Evolutionary conservation across 2,113 vertebrate species (phyloP), one percentile per base, ranked within the genome.

Genomic region (Perccottus glenii): DNA sequence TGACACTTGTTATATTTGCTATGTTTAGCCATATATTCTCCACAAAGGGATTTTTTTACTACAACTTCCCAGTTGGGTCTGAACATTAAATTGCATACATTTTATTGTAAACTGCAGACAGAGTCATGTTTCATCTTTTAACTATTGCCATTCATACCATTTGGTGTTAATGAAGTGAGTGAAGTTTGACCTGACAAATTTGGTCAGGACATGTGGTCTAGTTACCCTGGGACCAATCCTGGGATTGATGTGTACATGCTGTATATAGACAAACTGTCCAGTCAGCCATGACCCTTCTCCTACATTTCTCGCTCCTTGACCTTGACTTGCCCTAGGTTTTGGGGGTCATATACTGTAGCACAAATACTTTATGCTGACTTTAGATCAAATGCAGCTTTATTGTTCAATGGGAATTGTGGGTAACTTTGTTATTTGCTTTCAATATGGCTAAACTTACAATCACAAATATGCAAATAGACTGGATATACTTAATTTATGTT

Each of bases 181-280:
- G 35, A 10, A 57, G 33, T 57, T 64, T 56, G 64, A n/a, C n/a
- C n/a, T n/a, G n/a, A 16, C 53, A 57, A 55, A 67, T 52, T 68
- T 43, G 49, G 36, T 73, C 32, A 15, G 51, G 47, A 11, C 40
- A 42, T 12, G 9, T 35, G 47, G 36, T 73, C n/a, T 9, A 32
- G 44, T 46, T 15, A 14, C 56, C 35, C 42, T 15, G 9, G 15
- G 62, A 15, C 60, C 19, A 27, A 44, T 42, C 57, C 51, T 53
- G 35, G 33, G 44, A 33, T 11, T 32, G 63, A 73, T 76, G 66
- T 88, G 78, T 78, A 9, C 76, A 67, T 92, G 88, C 75, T 87
- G 85, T 76, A 67, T 50, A 79, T 84, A 71, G 87, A 86, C 73
- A 83, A 86, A 82, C 87, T 85, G 76, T 58, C 47, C 12, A 45